A percentile compares a stretch with the other conserved stretches of the same genome.
Conservation (phyloP, 30 jellyfish, hydroid and myxozoan species). For the Catostylus mosaicus region DNA sequence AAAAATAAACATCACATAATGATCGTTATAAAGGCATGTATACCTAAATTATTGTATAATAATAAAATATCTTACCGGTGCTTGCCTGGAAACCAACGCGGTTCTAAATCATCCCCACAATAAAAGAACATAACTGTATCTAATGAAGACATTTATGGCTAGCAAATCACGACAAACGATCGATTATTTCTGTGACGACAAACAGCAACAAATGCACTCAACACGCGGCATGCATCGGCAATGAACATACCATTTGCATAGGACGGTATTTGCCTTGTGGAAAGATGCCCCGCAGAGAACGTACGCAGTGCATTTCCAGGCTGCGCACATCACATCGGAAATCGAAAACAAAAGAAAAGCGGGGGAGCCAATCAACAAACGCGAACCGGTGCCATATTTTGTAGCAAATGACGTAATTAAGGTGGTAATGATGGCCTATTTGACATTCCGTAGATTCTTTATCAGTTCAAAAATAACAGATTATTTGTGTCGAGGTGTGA, state of each 20-base stretch:
- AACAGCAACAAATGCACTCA: neutral
- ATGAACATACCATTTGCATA: neutral
- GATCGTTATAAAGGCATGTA: too few species aligned
- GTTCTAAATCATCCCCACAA: slow-evolving; percentile 10
- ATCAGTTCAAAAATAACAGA: neutral
- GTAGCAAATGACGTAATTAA: neutral
- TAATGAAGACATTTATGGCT: neutral
- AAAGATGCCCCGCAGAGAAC: slow-evolving; percentile 31
- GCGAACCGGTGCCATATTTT: neutral
- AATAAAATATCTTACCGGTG: slow-evolving; percentile 1
- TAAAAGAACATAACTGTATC: neutral
- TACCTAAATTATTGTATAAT: too few species aligned
- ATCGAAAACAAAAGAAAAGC: neutral
- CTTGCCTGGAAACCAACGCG: neutral
- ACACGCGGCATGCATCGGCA: neutral
- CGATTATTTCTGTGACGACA: neutral
- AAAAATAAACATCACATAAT: too few species aligned
- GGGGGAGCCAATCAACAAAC: slow-evolving; percentile 2
- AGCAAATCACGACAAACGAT: neutral
- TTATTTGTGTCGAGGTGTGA: neutral
- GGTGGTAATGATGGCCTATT: neutral
- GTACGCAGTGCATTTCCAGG: neutral
- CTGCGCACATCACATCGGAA: slow-evolving; percentile 5
- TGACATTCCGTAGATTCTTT: neutral
- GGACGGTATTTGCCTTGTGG: neutral